These are phyloP conservation scores for Synanceia verrucosa DNA, from an alignment of 2,797 vertebrate genomes.

Conservation along the genomic window DNA sequence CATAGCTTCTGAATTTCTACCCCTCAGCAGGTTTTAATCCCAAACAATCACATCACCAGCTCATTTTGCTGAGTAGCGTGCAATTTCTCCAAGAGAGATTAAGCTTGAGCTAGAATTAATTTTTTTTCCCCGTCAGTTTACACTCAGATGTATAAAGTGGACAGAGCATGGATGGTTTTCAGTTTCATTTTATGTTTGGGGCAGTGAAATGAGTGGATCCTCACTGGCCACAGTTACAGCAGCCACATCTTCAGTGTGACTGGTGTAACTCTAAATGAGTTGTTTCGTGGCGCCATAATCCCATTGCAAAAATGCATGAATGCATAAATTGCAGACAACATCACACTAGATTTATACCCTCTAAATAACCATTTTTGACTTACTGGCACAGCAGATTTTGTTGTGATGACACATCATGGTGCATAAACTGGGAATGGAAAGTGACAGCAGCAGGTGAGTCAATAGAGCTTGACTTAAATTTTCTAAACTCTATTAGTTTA, in stretches of 20 bases:
- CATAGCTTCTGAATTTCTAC: conserved; percentile 2
- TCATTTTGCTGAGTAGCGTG: background rate
- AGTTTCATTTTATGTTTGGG: background rate
- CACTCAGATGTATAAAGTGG: background rate
- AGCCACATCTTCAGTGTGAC: background rate
- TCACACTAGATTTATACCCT: background rate
- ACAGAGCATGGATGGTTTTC: background rate
- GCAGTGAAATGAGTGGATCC: background rate
- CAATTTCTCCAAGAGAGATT: background rate
- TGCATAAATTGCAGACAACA: background rate
- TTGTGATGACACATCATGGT: background rate
- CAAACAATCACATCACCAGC: background rate
- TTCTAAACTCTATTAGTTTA: background rate
- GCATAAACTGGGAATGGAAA: background rate
- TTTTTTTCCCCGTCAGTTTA: background rate
- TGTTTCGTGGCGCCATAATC: conserved; percentile 19
- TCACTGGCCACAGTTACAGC: background rate
- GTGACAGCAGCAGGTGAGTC: background rate
- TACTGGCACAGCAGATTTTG: background rate
- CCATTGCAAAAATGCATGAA: background rate
- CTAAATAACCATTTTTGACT: background rate
- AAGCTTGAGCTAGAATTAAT: background rate
- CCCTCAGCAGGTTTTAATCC: conserved; percentile 16
- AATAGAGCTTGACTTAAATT: background rate
- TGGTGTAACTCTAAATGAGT: background rate